These are phyloP conservation scores for Lasioglossum figueresi DNA, from an alignment of 2,888 invertebrate genomes.

Conservation along the genomic window DNA sequence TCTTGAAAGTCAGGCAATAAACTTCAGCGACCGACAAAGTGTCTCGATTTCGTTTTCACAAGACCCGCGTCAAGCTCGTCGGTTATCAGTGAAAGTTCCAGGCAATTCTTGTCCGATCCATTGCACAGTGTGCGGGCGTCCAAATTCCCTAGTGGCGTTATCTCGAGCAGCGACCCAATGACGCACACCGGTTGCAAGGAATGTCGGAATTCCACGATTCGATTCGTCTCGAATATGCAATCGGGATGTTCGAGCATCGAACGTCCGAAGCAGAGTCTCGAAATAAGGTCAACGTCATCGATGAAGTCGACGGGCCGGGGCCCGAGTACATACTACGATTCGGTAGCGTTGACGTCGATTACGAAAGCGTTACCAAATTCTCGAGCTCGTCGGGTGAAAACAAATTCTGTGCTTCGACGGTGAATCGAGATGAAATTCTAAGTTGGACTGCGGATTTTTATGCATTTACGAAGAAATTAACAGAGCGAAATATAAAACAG, in stretches of 20 bases:
- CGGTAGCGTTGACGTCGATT: slow-evolving; percentile 8
- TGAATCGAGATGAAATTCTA: too few species aligned
- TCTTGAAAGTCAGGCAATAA: not conserved
- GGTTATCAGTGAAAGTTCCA: slow-evolving; percentile 15
- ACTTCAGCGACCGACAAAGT: not conserved
- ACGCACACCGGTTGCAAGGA: not conserved
- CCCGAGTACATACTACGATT: slow-evolving; percentile 1
- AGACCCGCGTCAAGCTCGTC: not conserved
- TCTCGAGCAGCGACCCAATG: not conserved
- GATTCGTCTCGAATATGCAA: slow-evolving; percentile 27
- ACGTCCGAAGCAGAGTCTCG: slow-evolving; percentile 18
- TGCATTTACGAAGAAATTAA: too few species aligned
- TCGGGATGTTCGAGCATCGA: slow-evolving; percentile 18
- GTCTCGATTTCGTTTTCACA: not conserved
- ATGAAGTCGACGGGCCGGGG: not conserved
- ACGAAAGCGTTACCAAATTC: slow-evolving; percentile 1
- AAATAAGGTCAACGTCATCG: slow-evolving; percentile 52
- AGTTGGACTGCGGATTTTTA: too few species aligned
- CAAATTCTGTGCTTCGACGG: too few species aligned
- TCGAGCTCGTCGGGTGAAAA: not conserved
- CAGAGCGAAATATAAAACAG: too few species aligned
- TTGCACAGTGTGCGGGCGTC: not conserved
- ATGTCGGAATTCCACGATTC: slow-evolving; percentile 20
- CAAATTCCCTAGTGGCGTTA: slow-evolving; percentile 14
- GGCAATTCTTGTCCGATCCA: not conserved